Base-by-base conservation (phyloP, 2,888 invertebrate genomes). In the Chironomus riparius region DNA sequence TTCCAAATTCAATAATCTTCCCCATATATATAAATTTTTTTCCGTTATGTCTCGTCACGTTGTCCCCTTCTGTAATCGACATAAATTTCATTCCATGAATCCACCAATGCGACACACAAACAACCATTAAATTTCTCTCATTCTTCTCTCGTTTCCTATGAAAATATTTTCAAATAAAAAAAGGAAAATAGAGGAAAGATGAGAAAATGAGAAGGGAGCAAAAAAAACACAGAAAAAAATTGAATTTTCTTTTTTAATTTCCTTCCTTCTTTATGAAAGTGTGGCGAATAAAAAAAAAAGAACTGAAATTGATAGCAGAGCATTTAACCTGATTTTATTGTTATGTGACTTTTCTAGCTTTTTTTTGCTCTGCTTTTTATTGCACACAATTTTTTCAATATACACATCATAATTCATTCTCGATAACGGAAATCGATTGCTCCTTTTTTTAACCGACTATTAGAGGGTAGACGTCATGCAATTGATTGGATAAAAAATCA, bases 291-390 rank as follows among this genome's bases (percentile, higher is more conserved):
- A 18, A 70, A 18, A 68, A n/a, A n/a, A 70, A 28, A 28, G 28
- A 70, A n/a, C 21, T n/a, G 50, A 70, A 70, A 70, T 70, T 70
- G 70, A 70, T 70, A 50, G 70, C 70, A 24, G 15, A 56, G 50
- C 70, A 50, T 70, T 70, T 68, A 68, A 68, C 68, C 68, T 70
- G 70, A 70, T 70, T 70, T 70, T 70, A 70, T 70, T 70, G 70
- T 70, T 70, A 50, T 70, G 56, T 24, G 70, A 70, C 50, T 70
- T 70, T 70, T 50, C 47, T 47, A 47, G 47, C 70, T 70, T 70
- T 47, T 56, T 50, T 6, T 12, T 4, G 13, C 48, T n/a, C 48
- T 48, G 13, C 48, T 48, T 50, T 56, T 56, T 18, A 56, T 18
- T 56, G n/a, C 15, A 18, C 56, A n/a, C 18, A 18, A 18, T 56